Conservation (phyloP, 2,113 vertebrate species). For the Ceyx melanurus region DNA sequence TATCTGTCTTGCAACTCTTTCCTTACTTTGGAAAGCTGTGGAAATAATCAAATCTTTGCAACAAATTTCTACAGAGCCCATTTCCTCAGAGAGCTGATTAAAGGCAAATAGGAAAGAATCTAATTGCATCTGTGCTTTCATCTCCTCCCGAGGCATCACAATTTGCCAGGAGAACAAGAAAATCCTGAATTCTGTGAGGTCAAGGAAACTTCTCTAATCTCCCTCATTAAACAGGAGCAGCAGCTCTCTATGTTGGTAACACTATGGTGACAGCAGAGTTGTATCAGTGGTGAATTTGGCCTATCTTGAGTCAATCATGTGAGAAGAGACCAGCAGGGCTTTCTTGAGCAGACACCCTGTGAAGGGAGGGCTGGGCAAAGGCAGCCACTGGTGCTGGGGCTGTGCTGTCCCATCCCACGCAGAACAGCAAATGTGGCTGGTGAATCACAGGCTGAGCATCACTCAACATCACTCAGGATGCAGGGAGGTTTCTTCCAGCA, state of each 20-base stretch:
- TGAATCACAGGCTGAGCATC: neutral
- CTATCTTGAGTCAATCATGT: rapidly evolving
- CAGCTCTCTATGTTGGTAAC: neutral
- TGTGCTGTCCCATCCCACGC: rapidly evolving
- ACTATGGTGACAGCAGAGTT: neutral
- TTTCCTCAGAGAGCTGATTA: conserved; percentile 15
- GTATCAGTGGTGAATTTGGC: neutral
- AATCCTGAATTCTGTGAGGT: neutral
- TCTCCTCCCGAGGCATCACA: rapidly evolving
- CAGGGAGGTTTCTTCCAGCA: neutral
- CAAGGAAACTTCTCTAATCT: neutral
- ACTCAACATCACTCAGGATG: neutral
- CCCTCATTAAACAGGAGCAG: rapidly evolving
- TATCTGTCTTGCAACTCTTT: neutral
- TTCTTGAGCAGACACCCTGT: neutral
- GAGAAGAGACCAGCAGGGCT: neutral
- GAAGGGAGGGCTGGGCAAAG: neutral
- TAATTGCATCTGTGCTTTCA: neutral
- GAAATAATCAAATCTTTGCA: neutral
- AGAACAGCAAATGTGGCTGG: rapidly evolving
- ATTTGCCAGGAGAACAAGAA: neutral
- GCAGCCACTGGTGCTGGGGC: rapidly evolving
- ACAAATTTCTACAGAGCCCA: neutral
- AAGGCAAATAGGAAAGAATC: neutral
- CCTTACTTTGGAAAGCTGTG: neutral